Evolutionary conservation across 2,797 vertebrate species (phyloP).

Genomic region (Pantherophis alleghaniensis): DNA sequence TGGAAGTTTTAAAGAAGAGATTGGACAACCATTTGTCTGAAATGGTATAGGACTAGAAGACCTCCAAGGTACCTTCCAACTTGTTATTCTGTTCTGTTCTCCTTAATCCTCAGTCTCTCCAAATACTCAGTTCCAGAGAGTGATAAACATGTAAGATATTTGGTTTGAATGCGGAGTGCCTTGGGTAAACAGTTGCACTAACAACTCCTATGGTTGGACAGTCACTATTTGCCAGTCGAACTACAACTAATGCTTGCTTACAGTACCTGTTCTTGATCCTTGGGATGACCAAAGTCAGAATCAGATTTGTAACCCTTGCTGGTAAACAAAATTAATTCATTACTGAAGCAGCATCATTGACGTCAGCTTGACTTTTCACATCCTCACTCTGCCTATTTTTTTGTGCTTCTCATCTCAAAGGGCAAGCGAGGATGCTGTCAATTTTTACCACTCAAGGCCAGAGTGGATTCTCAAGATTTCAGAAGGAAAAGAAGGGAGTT

Average conservation of each 20-base stretch:
- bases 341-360: not conserved
- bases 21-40: too few species aligned
- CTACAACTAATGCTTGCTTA: not conserved
- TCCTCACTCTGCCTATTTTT: not conserved
- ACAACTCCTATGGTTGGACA: not conserved
- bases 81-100: not conserved
- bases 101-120: not conserved
- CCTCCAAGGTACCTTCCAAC: not conserved
- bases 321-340: not conserved
- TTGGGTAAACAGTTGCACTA: not conserved
- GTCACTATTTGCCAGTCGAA: not conserved
- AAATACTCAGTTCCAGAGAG: not conserved
- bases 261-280: not conserved
- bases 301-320: not conserved
- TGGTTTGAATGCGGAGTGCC: not conserved
- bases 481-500: not conserved
- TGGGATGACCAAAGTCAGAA: not conserved
- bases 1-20: too few species aligned
- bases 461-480: not conserved
- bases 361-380: not conserved
- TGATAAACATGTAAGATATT: too few species aligned
- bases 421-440: not conserved
- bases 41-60: not conserved
- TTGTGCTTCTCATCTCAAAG: not conserved
- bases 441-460: not conserved